These are phyloP conservation scores for Apaloderma vittatum DNA, from an alignment of 2,113 vertebrate genomes.

Conservation along the genomic window DNA sequence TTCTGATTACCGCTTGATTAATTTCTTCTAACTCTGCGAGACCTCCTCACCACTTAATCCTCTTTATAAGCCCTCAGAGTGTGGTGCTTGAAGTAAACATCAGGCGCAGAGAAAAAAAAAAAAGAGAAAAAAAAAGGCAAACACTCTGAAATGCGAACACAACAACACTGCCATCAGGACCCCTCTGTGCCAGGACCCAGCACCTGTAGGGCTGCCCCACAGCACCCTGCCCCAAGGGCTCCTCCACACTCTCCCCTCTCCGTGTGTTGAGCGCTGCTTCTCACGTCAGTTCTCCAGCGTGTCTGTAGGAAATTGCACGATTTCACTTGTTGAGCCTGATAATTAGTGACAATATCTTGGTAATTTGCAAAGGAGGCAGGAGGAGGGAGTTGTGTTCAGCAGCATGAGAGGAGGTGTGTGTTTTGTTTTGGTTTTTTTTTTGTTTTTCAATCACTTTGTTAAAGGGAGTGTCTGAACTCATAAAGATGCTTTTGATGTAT, in stretches of 20 bases:
- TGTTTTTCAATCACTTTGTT: background rate
- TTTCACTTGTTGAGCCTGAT: conserved; percentile 80
- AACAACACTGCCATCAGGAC: background rate
- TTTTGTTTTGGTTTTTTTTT: too few relatives aligned
- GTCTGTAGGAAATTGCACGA: conserved; percentile 72
- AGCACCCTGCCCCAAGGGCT: background rate
- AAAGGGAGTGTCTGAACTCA: background rate
- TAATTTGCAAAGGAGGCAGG: conserved; percentile 72
- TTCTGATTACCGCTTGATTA: conserved; percentile 71
- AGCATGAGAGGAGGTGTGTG: background rate
- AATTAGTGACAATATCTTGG: conserved; percentile 81
- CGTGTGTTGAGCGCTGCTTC: fast-evolving
- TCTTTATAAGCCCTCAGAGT: conserved; percentile 70
- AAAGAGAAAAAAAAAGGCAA: background rate
- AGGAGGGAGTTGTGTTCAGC: background rate
- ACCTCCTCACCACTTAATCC: conserved; percentile 63
- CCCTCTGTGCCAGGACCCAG: background rate
- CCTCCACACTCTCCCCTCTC: background rate
- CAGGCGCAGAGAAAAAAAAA: background rate
- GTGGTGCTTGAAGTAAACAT: conserved; percentile 55
- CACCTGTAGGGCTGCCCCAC: fast-evolving
- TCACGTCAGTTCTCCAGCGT: background rate
- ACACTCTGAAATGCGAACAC: background rate
- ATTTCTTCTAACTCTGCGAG: conserved; percentile 35
- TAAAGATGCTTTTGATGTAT: background rate